Evolutionary conservation across 2,113 vertebrate genomes (phyloP), one percentile per base, ranked within the genome.

Genomic region (Antigone vipio): DNA sequence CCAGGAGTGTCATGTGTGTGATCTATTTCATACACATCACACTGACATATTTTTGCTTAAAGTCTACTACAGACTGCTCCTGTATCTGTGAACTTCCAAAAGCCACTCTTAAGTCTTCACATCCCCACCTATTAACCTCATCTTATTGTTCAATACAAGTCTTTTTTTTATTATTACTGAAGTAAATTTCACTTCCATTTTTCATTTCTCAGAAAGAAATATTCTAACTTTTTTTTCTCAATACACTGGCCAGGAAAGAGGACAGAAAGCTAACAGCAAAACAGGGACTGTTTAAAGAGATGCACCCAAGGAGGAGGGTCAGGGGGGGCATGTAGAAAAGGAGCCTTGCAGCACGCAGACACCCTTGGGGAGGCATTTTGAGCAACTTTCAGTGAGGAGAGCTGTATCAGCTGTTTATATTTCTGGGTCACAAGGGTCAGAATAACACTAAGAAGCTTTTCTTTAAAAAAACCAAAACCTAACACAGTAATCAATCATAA

Each of bases 271-370:
- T 17, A 30, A 52, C 16, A 62, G 40, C 17, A 66, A 19, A 5
- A 6, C 18, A 82, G 5, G 18, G 18, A 3, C 29, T 78, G 30
- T 74, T 66, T 56, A 44, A 80, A 80, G 55, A 68, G 22, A 32
- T 9, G 7, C 24, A 72, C 3, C 0, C 14, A 30, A 75, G 47
- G n/a, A 62, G 12, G 2, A 62, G 13, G 10, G 55, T 8, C 8
- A 22, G 64, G 6, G 77, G 24, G 5, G 5, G 9, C 17, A 79
- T 19, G 26, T 42, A 83, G 44, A 63, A 79, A 91, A 67, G 47
- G 47, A 12, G 12, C 21, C 12, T 88, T 75, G 34, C 22, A 83
- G 9, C 30, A 44, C 9, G 17, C 23, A 83, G n/a, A 32, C 16
- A 42, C 8, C 20, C 35, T 49, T 66, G 26, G 53, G 29, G 29